Evolutionary conservation across 2,113 vertebrate species (phyloP).

Genomic region (Poeciliopsis prolifica): DNA sequence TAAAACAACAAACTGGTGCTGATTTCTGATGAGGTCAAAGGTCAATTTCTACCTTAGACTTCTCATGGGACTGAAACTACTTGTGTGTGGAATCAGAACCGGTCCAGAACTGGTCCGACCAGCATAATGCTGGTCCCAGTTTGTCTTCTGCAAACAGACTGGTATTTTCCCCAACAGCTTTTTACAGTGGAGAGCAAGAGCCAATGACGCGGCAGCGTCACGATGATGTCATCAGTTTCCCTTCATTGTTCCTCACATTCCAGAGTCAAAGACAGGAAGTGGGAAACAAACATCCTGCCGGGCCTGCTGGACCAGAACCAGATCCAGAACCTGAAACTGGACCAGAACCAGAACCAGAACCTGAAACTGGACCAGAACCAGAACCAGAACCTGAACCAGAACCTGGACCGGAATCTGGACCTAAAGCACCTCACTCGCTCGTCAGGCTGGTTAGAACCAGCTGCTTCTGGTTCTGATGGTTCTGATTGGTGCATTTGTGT

Average conservation of each 20-base stretch:
- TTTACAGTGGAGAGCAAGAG: conserved; percentile 37
- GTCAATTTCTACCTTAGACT: too few species aligned
- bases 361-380: too few species aligned
- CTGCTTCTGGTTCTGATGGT: too few species aligned
- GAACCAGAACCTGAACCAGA: too few species aligned
- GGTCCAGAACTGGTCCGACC: background rate
- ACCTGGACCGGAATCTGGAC: too few species aligned
- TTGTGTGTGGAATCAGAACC: background rate
- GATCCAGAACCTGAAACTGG: too few species aligned
- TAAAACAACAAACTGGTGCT: too few species aligned
- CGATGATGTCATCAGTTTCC: conserved; percentile 86
- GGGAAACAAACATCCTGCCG: conserved; percentile 57
- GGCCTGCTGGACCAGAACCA: background rate
- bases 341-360: too few species aligned
- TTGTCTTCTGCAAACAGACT: background rate
- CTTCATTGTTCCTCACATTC: conserved; percentile 69
- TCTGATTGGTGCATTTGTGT: too few species aligned
- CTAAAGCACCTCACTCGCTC: too few species aligned
- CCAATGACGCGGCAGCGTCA: conserved; percentile 51
- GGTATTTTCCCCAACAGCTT: background rate
- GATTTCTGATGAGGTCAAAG: too few species aligned
- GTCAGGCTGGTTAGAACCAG: too few species aligned
- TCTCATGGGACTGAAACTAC: background rate
- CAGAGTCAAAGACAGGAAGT: conserved; percentile 55
- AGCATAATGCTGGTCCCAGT: background rate